These are phyloP conservation scores for Tauraco hartlaubi DNA, from an alignment of 2,797 vertebrate genomes.

Conservation along the genomic window DNA sequence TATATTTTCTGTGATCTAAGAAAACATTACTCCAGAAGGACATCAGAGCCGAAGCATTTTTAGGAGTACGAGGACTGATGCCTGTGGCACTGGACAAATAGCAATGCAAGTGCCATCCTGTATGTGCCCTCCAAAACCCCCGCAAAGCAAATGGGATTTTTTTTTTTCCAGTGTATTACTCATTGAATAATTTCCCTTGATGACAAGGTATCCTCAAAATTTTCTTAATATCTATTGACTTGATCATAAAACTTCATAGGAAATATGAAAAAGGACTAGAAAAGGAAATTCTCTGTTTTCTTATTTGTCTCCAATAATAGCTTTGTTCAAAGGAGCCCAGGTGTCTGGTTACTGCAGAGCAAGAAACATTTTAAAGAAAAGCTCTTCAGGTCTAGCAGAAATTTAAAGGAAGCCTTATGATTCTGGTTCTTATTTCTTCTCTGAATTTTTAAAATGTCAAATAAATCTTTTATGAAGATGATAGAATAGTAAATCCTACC, in stretches of 20 bases:
- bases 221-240: not conserved
- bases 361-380: not conserved
- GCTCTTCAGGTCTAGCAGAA: not conserved
- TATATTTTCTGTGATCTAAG: not conserved
- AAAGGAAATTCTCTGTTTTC: not conserved
- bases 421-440: not conserved
- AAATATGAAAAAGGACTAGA: not conserved
- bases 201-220: not conserved
- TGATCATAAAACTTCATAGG: not conserved
- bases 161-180: not conserved
- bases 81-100: not conserved
- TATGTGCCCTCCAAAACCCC: not conserved
- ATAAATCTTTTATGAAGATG: not conserved
- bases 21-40: not conserved
- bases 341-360: not conserved
- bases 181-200: not conserved
- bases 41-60: not conserved
- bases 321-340: not conserved
- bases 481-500: not conserved
- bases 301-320: not conserved
- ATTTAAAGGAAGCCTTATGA: not conserved
- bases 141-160: not conserved
- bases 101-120: not conserved
- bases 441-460: not conserved
- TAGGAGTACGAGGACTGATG: not conserved